phyloP scores from a whole-genome alignment of 2,113 vertebrate genomes.

The Panthera uncia region DNA sequence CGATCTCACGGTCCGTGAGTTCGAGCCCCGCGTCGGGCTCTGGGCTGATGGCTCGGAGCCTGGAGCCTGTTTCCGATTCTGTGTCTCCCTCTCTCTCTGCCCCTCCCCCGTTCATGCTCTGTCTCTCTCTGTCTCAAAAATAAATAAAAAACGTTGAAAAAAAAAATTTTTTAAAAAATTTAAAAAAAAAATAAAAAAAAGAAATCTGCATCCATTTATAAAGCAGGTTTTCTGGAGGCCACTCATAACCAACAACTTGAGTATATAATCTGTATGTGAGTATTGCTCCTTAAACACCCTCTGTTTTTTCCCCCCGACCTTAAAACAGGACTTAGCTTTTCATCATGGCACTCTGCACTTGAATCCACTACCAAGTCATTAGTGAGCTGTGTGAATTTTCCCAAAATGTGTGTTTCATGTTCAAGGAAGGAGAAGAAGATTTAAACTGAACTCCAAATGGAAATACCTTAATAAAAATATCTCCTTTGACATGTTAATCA shows the following conservation, averaged over 20 bases:
- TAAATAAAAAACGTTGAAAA: too few species aligned
- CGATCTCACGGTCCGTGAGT: too few species aligned
- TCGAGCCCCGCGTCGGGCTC: too few species aligned
- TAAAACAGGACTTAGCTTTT: not conserved
- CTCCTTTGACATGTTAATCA: not conserved
- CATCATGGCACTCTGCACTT: not conserved
- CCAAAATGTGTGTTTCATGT: not conserved
- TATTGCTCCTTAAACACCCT: not conserved
- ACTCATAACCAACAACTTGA: not conserved
- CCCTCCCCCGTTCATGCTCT: too few species aligned
- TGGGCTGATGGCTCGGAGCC: too few species aligned
- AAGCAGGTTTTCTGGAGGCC: not conserved
- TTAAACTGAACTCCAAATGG: not conserved
- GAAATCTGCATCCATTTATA: not conserved
- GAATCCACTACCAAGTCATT: not conserved
- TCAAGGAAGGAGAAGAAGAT: not conserved
- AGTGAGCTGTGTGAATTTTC: not conserved
- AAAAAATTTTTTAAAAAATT: too few species aligned
- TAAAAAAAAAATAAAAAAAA: too few species aligned
- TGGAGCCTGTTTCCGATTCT: too few species aligned
- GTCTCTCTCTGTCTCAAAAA: too few species aligned
- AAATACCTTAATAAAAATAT: not conserved
- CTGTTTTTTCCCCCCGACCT: not conserved
- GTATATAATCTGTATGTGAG: not conserved
- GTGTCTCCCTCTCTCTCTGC: too few species aligned